Conservation (phyloP, 2,113 vertebrate genomes). For the Hystrix cristata region DNA sequence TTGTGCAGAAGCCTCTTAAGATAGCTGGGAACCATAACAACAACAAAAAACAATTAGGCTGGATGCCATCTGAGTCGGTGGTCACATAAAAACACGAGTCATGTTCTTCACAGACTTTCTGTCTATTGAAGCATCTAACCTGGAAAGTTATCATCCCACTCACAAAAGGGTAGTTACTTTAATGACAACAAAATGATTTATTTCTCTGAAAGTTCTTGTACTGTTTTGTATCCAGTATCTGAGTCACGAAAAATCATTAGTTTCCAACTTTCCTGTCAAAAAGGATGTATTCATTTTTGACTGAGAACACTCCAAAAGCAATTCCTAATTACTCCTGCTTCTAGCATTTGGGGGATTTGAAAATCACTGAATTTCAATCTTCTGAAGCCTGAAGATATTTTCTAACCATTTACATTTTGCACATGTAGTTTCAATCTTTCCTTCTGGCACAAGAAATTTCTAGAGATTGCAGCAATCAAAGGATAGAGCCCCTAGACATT, state of each 20-base stretch:
- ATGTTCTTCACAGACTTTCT: constrained; percentile 1
- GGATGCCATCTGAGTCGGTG: neutral
- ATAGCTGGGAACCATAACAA: constrained; percentile 16
- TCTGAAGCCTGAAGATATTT: neutral
- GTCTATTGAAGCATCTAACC: neutral
- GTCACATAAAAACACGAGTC: neutral
- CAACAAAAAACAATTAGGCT: constrained; percentile 3
- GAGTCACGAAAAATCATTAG: neutral
- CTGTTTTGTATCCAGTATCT: neutral
- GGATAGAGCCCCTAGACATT: neutral
- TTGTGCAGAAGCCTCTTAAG: constrained; percentile 61
- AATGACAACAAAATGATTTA: constrained; percentile 17
- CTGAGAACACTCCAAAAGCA: neutral
- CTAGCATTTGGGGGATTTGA: neutral
- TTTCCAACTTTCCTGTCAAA: constrained; percentile 51
- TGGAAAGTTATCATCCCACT: neutral
- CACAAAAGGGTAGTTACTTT: neutral
- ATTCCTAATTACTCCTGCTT: constrained; percentile 27
- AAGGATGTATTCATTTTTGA: neutral
- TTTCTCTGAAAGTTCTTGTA: constrained; percentile 49
- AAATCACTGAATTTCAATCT: neutral
- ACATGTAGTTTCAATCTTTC: constrained; percentile 6
- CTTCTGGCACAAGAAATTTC: neutral
- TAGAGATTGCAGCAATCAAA: constrained; percentile 4
- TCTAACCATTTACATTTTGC: constrained; percentile 5